Conservation (phyloP, 23 tunicate genomes). For the Botrylloides violaceus region DNA sequence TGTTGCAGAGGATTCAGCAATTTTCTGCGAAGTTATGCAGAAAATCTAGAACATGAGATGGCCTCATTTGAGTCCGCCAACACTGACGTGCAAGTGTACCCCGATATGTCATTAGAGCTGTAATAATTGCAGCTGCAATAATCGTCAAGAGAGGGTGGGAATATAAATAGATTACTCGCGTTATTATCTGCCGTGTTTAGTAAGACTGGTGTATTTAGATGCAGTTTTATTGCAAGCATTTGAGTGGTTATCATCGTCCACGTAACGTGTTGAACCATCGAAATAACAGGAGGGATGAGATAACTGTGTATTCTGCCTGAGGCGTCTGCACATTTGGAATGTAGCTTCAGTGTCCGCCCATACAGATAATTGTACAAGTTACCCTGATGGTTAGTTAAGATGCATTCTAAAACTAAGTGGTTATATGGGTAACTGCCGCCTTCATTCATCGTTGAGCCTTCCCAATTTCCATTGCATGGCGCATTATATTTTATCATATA, state of each 20-base stretch:
- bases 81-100: no score
- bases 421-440: neutral
- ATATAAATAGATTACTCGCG: no score
- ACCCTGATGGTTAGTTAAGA: neutral
- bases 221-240: neutral
- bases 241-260: neutral
- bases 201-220: neutral
- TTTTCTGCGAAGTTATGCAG: no score
- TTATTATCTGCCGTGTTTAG: no score
- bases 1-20: no score
- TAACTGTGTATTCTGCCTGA: conserved; percentile 4
- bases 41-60: no score
- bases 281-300: conserved; percentile 3
- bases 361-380: neutral
- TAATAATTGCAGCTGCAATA: no score
- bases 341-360: neutral
- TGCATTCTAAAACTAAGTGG: neutral
- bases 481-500: no score
- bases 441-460: neutral
- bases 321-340: conserved; percentile 5
- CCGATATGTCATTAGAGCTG: no score
- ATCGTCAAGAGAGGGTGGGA: no score
- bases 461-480: no score
- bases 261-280: conserved; percentile 9
- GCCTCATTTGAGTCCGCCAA: no score